A percentile compares a stretch with the other conserved stretches of the same genome.
phyloP scores from a whole-genome alignment of 1,140 invertebrate genomes.

The Procambarus virginalis region DNA sequence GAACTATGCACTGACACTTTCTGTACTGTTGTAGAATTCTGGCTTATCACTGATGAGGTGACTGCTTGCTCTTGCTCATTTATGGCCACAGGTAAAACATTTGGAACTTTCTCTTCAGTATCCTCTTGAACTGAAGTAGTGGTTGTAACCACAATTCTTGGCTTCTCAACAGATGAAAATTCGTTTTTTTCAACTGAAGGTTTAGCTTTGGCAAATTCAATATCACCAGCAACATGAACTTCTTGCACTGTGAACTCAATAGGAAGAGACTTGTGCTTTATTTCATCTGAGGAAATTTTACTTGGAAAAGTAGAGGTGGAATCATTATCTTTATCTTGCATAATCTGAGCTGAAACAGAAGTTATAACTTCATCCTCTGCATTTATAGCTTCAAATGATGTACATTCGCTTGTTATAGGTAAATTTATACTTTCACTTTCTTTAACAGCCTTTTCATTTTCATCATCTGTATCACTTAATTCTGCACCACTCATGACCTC shows the following conservation, averaged over 20 bases:
- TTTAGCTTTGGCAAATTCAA: constrained; percentile 66
- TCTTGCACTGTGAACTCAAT: constrained; percentile 60
- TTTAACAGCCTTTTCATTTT: background rate
- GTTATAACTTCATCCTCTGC: background rate
- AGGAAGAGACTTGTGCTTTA: constrained; percentile 10
- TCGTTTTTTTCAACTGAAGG: constrained; percentile 20
- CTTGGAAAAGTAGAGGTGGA: background rate
- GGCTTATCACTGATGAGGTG: background rate
- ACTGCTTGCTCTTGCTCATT: background rate
- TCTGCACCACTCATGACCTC: constrained; percentile 66
- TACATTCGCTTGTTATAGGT: background rate
- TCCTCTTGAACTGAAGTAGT: constrained; percentile 32
- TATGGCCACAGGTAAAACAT: background rate
- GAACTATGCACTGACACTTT: constrained; percentile 42
- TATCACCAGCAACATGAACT: constrained; percentile 62
- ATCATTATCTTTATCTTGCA: background rate
- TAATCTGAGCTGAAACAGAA: background rate
- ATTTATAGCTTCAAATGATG: background rate
- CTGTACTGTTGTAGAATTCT: constrained; percentile 2
- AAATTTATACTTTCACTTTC: background rate
- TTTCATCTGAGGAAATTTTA: constrained; percentile 4
- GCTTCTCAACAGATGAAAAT: background rate
- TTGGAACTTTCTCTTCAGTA: background rate
- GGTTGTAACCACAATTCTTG: constrained; percentile 17
- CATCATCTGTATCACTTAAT: constrained; percentile 28